Percentiles rank a stretch among this genome's conserved stretches.
These are phyloP conservation scores for Andrena haemorrhoa DNA, from an alignment of 2,888 invertebrate genomes.

Conservation along the genomic window DNA sequence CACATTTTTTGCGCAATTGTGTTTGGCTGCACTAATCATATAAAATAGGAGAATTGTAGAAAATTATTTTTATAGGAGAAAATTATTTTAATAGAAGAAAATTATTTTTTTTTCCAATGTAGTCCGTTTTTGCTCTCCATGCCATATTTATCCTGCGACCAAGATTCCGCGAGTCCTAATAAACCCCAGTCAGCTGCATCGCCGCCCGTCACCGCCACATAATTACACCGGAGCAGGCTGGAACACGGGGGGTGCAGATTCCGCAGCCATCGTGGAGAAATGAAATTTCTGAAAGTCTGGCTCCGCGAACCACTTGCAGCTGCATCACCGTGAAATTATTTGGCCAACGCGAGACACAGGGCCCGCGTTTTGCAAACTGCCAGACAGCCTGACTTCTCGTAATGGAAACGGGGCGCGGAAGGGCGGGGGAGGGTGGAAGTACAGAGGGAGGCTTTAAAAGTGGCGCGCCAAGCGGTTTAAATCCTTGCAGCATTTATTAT, in stretches of 20 bases:
- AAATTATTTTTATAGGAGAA: too few relatives aligned
- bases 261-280: slow-evolving; percentile 40
- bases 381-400: slow-evolving; percentile 42
- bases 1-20: too few relatives aligned
- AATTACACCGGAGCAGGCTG: slow-evolving; percentile 8
- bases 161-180: background rate
- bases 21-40: too few relatives aligned
- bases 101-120: background rate
- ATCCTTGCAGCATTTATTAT: slow-evolving; percentile 55
- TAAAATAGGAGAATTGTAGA: too few relatives aligned
- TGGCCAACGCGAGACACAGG: slow-evolving; percentile 58
- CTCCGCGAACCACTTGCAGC: slow-evolving; percentile 45
- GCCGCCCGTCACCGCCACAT: background rate
- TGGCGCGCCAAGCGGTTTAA: slow-evolving; percentile 60
- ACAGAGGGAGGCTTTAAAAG: slow-evolving; percentile 46
- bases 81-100: too few relatives aligned
- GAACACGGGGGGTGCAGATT: background rate
- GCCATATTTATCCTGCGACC: background rate
- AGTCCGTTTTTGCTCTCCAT: background rate
- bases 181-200: background rate
- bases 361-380: slow-evolving; percentile 54
- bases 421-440: background rate
- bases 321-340: slow-evolving; percentile 72
- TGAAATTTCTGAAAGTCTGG: slow-evolving; percentile 53
- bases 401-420: slow-evolving; percentile 36